Conservation (phyloP, 2,888 invertebrate species). For the Norana najaformis region DNA sequence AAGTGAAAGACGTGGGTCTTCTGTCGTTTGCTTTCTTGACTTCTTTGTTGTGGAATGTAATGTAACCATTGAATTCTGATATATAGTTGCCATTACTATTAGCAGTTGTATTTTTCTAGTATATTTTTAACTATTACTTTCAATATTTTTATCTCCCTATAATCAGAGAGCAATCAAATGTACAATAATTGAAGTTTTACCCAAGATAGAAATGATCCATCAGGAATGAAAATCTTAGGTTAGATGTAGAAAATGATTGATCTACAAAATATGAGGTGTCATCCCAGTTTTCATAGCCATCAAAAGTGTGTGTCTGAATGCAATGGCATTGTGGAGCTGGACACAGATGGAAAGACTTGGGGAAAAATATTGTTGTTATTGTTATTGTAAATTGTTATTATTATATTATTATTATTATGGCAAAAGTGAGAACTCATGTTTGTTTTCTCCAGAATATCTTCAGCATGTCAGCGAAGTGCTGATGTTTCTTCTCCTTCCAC, state of each 20-base stretch:
- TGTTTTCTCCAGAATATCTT: constrained; percentile 70
- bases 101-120: neutral
- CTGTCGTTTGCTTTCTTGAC: neutral
- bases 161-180: neutral
- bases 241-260: neutral
- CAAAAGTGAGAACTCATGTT: neutral
- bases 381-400: neutral
- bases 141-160: neutral
- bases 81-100: neutral
- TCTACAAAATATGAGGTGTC: neutral
- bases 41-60: neutral
- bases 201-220: neutral
- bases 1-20: constrained; percentile 65
- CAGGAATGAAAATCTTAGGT: neutral
- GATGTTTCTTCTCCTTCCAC: constrained; percentile 79
- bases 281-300: neutral
- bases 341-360: neutral
- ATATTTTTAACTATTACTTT: too few relatives aligned
- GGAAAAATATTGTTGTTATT: neutral
- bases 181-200: neutral
- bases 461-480: constrained; percentile 80
- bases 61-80: neutral
- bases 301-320: neutral
- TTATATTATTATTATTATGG: neutral
- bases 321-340: neutral